phyloP scores from a whole-genome alignment of 2,888 invertebrate genomes.

The Rhimphoctona megacephalus region DNA sequence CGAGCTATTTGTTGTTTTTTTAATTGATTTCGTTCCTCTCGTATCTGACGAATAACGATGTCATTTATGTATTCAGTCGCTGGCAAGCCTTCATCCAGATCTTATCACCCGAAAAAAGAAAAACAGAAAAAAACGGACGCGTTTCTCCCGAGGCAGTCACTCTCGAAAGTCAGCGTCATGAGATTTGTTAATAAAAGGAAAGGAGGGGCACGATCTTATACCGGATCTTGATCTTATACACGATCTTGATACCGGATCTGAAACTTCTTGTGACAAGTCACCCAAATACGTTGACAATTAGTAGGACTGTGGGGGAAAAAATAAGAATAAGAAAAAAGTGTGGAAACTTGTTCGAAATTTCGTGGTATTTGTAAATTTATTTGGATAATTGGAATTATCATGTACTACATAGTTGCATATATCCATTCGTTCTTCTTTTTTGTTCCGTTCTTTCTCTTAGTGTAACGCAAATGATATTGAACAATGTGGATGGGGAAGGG shows the following conservation, averaged over 20 bases:
- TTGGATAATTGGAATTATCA: constrained; percentile 64
- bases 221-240: constrained; percentile 44
- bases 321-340: neutral
- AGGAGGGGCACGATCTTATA: neutral
- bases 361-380: constrained; percentile 66
- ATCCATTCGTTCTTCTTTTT: constrained; percentile 38
- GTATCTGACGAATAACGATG: neutral
- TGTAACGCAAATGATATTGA: constrained; percentile 49
- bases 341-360: constrained; percentile 12
- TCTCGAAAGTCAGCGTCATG: constrained; percentile 55
- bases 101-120: constrained; percentile 39
- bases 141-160: constrained; percentile 42
- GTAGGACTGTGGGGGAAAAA: neutral
- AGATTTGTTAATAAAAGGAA: constrained; percentile 41
- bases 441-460: constrained; percentile 26
- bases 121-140: constrained; percentile 16
- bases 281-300: neutral
- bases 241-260: constrained; percentile 31
- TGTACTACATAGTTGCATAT: constrained; percentile 66
- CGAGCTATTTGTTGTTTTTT: neutral
- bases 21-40: no score
- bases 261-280: constrained; percentile 7
- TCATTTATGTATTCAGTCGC: constrained; percentile 12
- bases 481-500: neutral
- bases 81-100: constrained; percentile 49